Percentiles rank a stretch among this genome's conserved stretches.
Conservation (phyloP, 2,797 vertebrate species). For the Esox lucius region DNA sequence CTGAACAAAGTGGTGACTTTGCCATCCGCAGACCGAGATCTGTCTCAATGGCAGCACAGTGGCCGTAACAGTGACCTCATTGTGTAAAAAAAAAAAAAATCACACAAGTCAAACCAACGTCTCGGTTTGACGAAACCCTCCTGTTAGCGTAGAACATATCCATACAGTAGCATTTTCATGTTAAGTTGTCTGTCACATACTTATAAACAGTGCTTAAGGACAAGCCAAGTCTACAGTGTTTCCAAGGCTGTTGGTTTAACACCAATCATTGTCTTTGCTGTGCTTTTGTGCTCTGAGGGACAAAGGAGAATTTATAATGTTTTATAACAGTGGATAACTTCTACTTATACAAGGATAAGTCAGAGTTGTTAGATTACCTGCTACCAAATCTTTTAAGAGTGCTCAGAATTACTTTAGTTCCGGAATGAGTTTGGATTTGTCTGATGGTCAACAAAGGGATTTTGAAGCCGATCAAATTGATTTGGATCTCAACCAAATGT, state of each 20-base stretch:
- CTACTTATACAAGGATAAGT: not conserved
- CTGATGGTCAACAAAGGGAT: not conserved
- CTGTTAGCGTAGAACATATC: not conserved
- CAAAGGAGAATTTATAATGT: constrained; percentile 6
- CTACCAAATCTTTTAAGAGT: not conserved
- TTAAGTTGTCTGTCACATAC: constrained; percentile 44
- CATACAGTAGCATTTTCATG: constrained; percentile 25
- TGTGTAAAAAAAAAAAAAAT: not conserved
- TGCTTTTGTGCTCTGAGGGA: constrained; percentile 32
- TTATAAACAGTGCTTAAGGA: constrained; percentile 41
- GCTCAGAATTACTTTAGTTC: not conserved
- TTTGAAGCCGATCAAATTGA: not conserved
- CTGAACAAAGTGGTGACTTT: constrained; percentile 12
- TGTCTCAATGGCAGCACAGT: not conserved
- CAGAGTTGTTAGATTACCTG: not conserved
- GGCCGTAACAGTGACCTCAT: constrained; percentile 1
- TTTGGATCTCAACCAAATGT: not conserved
- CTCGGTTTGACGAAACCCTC: not conserved
- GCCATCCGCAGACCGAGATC: not conserved
- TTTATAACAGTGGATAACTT: not conserved
- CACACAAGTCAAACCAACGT: not conserved
- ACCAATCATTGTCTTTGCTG: constrained; percentile 12
- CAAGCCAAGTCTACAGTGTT: constrained; percentile 16
- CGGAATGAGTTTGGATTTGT: not conserved
- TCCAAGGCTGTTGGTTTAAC: constrained; percentile 17